Base-by-base conservation (phyloP, 2,113 vertebrate species). In the Mobula birostris region DNA sequence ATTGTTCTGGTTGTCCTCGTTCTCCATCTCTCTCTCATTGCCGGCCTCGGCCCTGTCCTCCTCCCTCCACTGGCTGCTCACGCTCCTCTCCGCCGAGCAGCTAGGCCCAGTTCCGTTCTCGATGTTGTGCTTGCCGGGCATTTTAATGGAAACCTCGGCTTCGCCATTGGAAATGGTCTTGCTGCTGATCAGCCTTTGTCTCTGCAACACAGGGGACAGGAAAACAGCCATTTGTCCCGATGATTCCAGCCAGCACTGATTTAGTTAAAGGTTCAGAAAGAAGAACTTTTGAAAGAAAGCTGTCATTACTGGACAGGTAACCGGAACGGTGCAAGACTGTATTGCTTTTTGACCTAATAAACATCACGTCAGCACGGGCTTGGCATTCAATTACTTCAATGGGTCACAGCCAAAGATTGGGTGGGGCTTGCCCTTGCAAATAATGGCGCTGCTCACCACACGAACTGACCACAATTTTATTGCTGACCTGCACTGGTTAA, bases 131-230 rank as follows among this genome's bases (percentile, higher is more conserved):
- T 98, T 98, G 15, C 97, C 85, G 0, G 97, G 97, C 40, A 97
- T 97, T 95, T 98, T 99, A 94, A 97, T 97, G 0, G 97, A 96
- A 85, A 97, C 97, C n/a, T 99, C 99, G 0, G 98, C 98, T 94
- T 99, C 98, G 0, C 98, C 98, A 0, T 98, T 99, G 95, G 97
- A 97, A 94, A 98, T 97, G n/a, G 96, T 97, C 94, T 96, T 97
- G 90, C 97, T 97, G 95, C 97, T 98, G 96, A 99, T 99, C 56
- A 99, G 96, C 94, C 99, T 98, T 95, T 99, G 99, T 83, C 98
- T 98, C 99, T 99, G 97, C 36, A 94, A 95, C 7, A 95, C 21
- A 96, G 94, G 79, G 61, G 70, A 72, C 15, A 29, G 14, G 21
- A 14, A 74, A 74, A 12, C 6, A 66, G 40, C 48, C 48, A 48